Percentiles rank a stretch among this genome's conserved stretches.
Conservation (phyloP, 2,888 invertebrate species). For the Bellardia pandia region DNA sequence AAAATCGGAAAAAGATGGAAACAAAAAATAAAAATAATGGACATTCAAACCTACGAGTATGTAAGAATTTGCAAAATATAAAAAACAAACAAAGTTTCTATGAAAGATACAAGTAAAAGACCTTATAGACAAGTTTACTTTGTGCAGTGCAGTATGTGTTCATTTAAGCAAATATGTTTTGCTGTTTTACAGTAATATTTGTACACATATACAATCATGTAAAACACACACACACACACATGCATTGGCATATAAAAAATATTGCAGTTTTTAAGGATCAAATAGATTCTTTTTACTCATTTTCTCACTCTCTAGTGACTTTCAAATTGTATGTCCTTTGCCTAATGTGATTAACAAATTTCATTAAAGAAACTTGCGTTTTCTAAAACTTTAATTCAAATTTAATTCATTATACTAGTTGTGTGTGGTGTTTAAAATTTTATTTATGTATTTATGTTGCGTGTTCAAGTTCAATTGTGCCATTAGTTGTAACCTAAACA, state of each 20-base stretch:
- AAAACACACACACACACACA: constrained; percentile 28
- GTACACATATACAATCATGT: constrained; percentile 3
- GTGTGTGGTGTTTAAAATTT: not conserved
- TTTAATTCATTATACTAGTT: constrained; percentile 3
- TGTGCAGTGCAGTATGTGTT: constrained; percentile 12
- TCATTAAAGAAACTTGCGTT: not conserved
- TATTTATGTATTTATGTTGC: constrained; percentile 39
- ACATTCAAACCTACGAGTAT: constrained; percentile 54
- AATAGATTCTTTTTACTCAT: constrained; percentile 6
- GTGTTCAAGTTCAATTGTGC: constrained; percentile 71
- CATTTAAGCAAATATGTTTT: constrained; percentile 54
- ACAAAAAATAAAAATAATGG: constrained; percentile 53
- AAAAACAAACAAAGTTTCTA: constrained; percentile 18
- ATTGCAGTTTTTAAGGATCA: constrained; percentile 58
- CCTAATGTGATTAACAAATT: constrained; percentile 40
- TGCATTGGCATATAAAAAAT: constrained; percentile 58
- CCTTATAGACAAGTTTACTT: constrained; percentile 27
- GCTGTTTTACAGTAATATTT: constrained; percentile 41
- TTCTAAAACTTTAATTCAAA: not conserved
- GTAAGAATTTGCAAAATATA: constrained; percentile 38
- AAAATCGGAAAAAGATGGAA: not conserved
- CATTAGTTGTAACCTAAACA: constrained; percentile 65
- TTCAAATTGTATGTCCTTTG: constrained; percentile 23
- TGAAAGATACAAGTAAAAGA: not conserved
- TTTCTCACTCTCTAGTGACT: not conserved